phyloP scores from a whole-genome alignment of 92 coral and sea anemone species.

The Porites cylindrica region DNA sequence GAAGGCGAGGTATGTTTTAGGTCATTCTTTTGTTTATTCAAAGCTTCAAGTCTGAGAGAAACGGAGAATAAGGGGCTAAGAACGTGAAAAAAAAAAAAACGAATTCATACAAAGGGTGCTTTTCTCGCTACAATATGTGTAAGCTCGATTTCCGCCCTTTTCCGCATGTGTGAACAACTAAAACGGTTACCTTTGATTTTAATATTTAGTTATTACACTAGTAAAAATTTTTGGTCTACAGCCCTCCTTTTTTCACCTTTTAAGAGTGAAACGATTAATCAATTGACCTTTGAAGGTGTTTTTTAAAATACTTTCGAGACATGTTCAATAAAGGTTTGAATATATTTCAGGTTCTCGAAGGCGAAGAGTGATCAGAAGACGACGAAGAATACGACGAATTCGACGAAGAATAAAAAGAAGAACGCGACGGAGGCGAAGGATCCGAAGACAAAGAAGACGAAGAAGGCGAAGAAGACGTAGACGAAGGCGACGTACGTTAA shows the following conservation, averaged over 20 bases:
- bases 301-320: neutral
- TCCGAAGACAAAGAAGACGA: slow-evolving; percentile 14
- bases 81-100: too few relatives aligned
- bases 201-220: too few relatives aligned
- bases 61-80: too few relatives aligned
- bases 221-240: neutral
- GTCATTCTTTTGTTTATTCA: neutral
- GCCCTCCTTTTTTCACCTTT: neutral
- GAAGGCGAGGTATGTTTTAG: neutral
- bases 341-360: slow-evolving; percentile 4
- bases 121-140: too few relatives aligned
- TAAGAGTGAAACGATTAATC: too few relatives aligned
- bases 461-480: slow-evolving; percentile 18
- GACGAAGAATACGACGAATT: slow-evolving; percentile 14
- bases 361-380: slow-evolving; percentile 14
- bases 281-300: neutral
- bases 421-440: slow-evolving; percentile 19
- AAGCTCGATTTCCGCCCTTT: too few relatives aligned
- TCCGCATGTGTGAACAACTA: too few relatives aligned
- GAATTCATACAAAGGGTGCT: too few relatives aligned
- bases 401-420: slow-evolving; percentile 9
- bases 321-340: neutral
- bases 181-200: too few relatives aligned
- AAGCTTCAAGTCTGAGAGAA: too few relatives aligned
- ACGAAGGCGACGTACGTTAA: slow-evolving; percentile 24